A percentile compares a stretch with the other conserved stretches of the same genome.
phyloP scores from a whole-genome alignment of 2,113 vertebrate genomes.

The Gallinago paraguaiae region DNA sequence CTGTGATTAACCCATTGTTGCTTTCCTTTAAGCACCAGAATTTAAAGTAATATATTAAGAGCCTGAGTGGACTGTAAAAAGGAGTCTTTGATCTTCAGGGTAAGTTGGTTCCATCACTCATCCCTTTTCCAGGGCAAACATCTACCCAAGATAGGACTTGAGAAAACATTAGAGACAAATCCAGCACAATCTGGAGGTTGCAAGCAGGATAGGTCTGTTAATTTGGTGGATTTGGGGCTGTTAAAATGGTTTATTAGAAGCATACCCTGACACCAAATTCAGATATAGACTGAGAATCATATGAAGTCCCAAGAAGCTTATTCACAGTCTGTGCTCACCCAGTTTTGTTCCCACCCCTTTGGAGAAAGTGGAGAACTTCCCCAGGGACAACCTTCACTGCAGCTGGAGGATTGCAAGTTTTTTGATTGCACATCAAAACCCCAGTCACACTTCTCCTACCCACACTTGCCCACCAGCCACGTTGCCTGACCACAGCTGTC shows the following conservation, averaged over 20 bases:
- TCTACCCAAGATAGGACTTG: not conserved
- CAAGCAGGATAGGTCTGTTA: not conserved
- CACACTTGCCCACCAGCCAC: not conserved
- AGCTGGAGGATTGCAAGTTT: not conserved
- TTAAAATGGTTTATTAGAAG: not conserved
- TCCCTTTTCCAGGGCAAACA: not conserved
- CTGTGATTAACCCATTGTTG: not conserved
- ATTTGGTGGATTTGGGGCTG: not conserved
- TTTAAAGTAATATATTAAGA: not conserved
- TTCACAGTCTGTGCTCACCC: not conserved
- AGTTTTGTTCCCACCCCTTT: not conserved
- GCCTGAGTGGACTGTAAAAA: not conserved
- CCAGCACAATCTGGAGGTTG: not conserved
- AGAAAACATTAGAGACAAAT: not conserved
- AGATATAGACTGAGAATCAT: not conserved
- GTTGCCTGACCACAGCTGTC: not conserved
- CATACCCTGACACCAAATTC: not conserved
- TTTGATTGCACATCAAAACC: not conserved
- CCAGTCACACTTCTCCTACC: not conserved
- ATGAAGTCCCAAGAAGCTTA: not conserved
- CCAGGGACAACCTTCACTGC: not conserved
- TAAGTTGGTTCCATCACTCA: not conserved
- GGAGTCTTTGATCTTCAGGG: not conserved
- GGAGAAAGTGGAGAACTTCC: not conserved
- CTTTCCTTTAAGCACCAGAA: not conserved